These are phyloP conservation scores for Plebejus melissa DNA, from an alignment of 2,888 invertebrate species.

Conservation along the genomic window DNA sequence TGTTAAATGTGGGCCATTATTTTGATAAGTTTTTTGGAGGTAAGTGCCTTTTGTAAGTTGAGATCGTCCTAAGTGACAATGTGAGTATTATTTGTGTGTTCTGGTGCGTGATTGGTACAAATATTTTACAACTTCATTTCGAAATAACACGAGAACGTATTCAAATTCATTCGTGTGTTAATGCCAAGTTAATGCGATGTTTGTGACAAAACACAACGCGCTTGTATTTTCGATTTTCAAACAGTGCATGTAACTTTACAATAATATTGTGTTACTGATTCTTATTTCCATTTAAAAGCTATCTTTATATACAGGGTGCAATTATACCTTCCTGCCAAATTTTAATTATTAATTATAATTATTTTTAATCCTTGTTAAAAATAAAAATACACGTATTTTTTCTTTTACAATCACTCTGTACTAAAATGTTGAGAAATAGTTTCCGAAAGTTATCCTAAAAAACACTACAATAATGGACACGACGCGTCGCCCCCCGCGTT, in stretches of 20 bases:
- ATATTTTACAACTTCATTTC: constrained; percentile 11
- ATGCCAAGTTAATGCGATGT: not conserved
- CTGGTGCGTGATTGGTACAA: constrained; percentile 12
- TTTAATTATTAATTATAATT: too few species aligned
- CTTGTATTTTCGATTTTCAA: not conserved
- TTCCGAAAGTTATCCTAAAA: too few species aligned
- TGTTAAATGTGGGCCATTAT: constrained; percentile 61
- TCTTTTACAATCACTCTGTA: too few species aligned
- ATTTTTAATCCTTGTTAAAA: too few species aligned
- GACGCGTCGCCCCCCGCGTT: too few species aligned
- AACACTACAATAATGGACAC: too few species aligned
- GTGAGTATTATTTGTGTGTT: constrained; percentile 21
- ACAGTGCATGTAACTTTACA: not conserved
- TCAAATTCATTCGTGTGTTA: constrained; percentile 16
- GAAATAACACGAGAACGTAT: not conserved
- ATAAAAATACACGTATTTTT: too few species aligned
- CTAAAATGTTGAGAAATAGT: too few species aligned
- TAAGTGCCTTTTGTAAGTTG: constrained; percentile 21
- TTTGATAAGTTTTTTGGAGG: constrained; percentile 51
- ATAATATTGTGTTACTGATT: not conserved
- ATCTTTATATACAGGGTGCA: not conserved
- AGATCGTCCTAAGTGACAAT: constrained; percentile 18
- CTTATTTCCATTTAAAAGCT: not conserved
- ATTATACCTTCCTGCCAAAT: too few species aligned
- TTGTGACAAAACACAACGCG: constrained; percentile 1